Base-by-base conservation (phyloP, 30 jellyfish, hydroid and myxozoan genomes). In the Nemopilema nomurai region DNA sequence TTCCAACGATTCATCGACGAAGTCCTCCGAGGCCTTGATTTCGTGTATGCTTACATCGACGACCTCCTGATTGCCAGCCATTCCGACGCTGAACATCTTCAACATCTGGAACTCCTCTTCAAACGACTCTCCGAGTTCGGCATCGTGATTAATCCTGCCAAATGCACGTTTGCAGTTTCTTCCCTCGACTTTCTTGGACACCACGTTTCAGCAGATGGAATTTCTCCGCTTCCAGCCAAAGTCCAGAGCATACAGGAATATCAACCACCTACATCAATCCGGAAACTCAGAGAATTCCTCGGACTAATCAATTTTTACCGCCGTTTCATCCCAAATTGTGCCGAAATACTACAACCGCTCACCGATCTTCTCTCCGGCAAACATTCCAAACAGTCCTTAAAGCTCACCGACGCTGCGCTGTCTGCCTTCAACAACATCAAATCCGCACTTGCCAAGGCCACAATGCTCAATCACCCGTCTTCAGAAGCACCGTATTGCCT, bases 261-360 rank as follows among this genome's bases (percentile, higher is more conserved):
- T 76, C 84, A 66, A 8, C 73, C 81, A 1, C 90, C 93, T 4
- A 69, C 62, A 9, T 57, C 89, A 18, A 51, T 24, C 25, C 41
- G 65, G 18, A 57, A 72, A 32, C 81, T 84, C 28, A 85, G 88
- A n/a, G 93, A 84, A 74, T 84, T 71, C 63, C 71, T 72, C 22
- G 90, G 93, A 18, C 64, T 84, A 1, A 28, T 84, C 32, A 84
- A 84, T 84, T 65, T 62, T 64, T 84, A 84, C 79, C 93, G 88
- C 23, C 72, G 93, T 4, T 84, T 84, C 75, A 32, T 84, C 16
- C 90, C 93, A 17, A 18, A 76, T 62, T 63, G 87, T 25, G 82
- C 93, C 81, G 26, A 52, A 19, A 51, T 65, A 18, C 27, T 84
- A 13, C 87, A 84, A 18, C 93, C 93, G 0, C 71, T 74, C 3